Evolutionary conservation across 2,888 invertebrate genomes (phyloP).

Genomic region (Drosophila robusta): DNA sequence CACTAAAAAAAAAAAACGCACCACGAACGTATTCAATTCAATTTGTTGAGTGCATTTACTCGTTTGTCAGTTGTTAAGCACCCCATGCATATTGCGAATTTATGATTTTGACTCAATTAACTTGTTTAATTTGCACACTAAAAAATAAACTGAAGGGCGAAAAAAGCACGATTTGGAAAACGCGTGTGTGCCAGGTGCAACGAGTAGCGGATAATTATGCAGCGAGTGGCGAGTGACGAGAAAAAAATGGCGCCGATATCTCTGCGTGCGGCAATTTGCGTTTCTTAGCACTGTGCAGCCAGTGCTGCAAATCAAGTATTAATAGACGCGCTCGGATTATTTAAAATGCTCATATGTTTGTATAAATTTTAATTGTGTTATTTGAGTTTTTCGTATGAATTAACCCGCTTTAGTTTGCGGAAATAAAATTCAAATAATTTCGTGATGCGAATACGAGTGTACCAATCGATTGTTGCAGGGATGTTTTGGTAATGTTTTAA

Average conservation of each 20-base stretch:
- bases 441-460: neutral
- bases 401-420: neutral
- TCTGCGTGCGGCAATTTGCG: constrained; percentile 25
- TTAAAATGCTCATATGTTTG: neutral
- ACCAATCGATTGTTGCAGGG: neutral
- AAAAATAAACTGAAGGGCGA: constrained; percentile 62
- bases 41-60: constrained; percentile 1
- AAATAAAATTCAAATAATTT: neutral
- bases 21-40: constrained; percentile 33
- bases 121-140: constrained; percentile 47
- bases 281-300: neutral
- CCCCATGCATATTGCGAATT: constrained; percentile 11
- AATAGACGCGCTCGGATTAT: neutral
- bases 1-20: constrained; percentile 40
- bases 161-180: constrained; percentile 76
- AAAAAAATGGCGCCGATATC: constrained; percentile 64
- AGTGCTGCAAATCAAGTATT: neutral
- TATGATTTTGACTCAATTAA: constrained; percentile 20
- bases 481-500: neutral
- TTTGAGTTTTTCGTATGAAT: neutral
- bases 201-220: constrained; percentile 53
- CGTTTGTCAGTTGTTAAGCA: constrained; percentile 13
- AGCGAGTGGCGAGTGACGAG: constrained; percentile 52
- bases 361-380: neutral
- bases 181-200: constrained; percentile 65